phyloP scores from a whole-genome alignment of 2,113 vertebrate species.

The Cephalopholis sonnerati region DNA sequence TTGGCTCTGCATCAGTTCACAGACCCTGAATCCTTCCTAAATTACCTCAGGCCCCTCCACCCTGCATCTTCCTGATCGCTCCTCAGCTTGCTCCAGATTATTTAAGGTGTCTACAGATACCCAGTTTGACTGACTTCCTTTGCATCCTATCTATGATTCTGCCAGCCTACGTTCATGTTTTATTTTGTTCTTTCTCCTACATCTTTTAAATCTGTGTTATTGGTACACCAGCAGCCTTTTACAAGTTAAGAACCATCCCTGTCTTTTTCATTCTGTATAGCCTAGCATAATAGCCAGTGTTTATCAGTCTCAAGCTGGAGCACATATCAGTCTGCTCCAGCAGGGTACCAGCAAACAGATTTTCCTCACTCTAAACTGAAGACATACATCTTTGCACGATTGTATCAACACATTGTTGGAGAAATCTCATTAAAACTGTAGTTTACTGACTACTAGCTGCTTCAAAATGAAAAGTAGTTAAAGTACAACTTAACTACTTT shows the following conservation, averaged over 20 bases:
- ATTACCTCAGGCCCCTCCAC: conserved; percentile 22
- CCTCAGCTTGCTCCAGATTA: conserved; percentile 48
- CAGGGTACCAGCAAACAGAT: background rate
- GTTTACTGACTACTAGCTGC: no score
- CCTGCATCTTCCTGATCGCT: conserved; percentile 44
- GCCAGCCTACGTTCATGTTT: conserved; percentile 26
- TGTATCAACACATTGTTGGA: no score
- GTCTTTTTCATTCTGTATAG: background rate
- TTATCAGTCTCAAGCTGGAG: conserved; percentile 2
- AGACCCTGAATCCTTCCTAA: conserved; percentile 16
- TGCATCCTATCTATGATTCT: conserved; percentile 30
- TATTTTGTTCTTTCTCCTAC: background rate
- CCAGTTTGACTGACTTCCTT: conserved; percentile 46
- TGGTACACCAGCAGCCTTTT: conserved; percentile 20
- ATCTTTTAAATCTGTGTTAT: background rate
- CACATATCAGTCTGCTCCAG: background rate
- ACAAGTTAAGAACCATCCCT: conserved; percentile 4
- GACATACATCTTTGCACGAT: no score
- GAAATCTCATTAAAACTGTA: no score
- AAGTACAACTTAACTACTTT: no score
- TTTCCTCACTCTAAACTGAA: background rate
- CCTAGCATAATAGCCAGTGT: background rate
- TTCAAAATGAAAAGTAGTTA: no score
- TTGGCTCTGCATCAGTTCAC: background rate
- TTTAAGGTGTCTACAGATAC: conserved; percentile 51